phyloP scores from a whole-genome alignment of 2,113 vertebrate genomes.

The Maccullochella peelii region DNA sequence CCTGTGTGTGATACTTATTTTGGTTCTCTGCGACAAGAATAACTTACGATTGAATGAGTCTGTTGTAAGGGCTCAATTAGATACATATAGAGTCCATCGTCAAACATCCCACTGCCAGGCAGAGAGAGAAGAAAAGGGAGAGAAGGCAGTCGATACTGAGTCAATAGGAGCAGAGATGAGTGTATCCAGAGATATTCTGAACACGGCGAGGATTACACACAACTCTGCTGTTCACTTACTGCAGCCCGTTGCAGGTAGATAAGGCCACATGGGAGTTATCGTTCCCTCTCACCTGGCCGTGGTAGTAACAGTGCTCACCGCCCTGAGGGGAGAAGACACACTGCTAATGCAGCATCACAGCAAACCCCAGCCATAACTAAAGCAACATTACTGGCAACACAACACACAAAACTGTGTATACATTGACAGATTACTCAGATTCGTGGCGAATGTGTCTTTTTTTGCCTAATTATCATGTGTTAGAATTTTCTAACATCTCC shows the following conservation, averaged over 20 bases:
- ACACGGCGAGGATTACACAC: slow-evolving; percentile 24
- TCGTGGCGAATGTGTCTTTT: slow-evolving; percentile 9
- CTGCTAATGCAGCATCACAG: slow-evolving; percentile 54
- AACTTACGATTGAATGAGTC: slow-evolving; percentile 90
- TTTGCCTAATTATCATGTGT: slow-evolving; percentile 4
- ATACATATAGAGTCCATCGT: slow-evolving; percentile 90
- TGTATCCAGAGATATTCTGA: slow-evolving; percentile 50
- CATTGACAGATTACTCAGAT: neutral
- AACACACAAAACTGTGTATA: neutral
- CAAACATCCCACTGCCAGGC: slow-evolving; percentile 93
- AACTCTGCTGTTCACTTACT: slow-evolving; percentile 87
- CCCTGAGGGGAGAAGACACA: slow-evolving; percentile 85
- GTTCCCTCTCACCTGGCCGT: slow-evolving; percentile 91
- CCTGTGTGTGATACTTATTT: slow-evolving; percentile 19
- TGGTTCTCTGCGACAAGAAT: slow-evolving; percentile 19
- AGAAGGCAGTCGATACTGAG: slow-evolving; percentile 64
- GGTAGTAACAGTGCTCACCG: slow-evolving; percentile 98
- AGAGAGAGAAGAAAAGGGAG: slow-evolving; percentile 58
- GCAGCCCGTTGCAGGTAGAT: slow-evolving; percentile 97
- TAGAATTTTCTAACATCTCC: slow-evolving; percentile 32
- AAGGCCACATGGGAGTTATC: slow-evolving; percentile 90
- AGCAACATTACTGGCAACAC: slow-evolving; percentile 9
- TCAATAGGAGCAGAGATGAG: slow-evolving; percentile 51
- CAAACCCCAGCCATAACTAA: neutral
- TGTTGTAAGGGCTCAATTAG: slow-evolving; percentile 92